Conservation (phyloP, 2,888 invertebrate genomes). For the Philopedon plagiatum region DNA sequence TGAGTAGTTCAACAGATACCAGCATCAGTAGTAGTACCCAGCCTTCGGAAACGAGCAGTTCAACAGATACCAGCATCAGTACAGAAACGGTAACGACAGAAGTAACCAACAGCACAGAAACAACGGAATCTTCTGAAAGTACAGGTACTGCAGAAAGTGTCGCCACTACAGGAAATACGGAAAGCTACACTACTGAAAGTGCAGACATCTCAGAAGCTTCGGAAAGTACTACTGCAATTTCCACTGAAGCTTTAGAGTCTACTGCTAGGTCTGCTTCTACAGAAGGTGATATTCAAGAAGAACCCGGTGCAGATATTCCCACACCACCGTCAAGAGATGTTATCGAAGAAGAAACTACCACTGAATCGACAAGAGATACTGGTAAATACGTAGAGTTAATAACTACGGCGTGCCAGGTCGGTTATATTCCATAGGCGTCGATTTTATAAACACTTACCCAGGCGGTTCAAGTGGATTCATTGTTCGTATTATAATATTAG, state of each 20-base stretch:
- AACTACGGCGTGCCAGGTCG: too few species aligned
- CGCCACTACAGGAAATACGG: slow-evolving; percentile 37
- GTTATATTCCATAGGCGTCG: too few species aligned
- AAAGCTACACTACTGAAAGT: background rate
- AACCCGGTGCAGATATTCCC: slow-evolving; percentile 28
- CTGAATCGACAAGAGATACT: slow-evolving; percentile 21
- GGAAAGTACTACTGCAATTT: slow-evolving; percentile 45
- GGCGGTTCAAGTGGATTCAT: too few species aligned
- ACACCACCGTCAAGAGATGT: slow-evolving; percentile 18
- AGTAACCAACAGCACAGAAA: slow-evolving; percentile 4
- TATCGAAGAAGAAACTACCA: slow-evolving; percentile 27
- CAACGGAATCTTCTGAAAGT: slow-evolving; percentile 43
- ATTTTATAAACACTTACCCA: too few species aligned
- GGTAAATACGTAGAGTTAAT: background rate
- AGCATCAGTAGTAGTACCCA: too few species aligned
- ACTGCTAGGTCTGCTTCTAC: background rate
- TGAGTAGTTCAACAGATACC: slow-evolving; percentile 46
- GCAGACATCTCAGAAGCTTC: slow-evolving; percentile 13
- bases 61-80: slow-evolving; percentile 17
- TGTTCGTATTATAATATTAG: too few species aligned
- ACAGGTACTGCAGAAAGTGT: slow-evolving; percentile 50
- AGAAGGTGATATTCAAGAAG: slow-evolving; percentile 16
- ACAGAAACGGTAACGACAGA: slow-evolving; percentile 22
- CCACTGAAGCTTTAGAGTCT: slow-evolving; percentile 39
- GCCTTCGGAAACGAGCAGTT: slow-evolving; percentile 49